Percentiles rank a stretch among this genome's conserved stretches.
Evolutionary conservation across 2,888 invertebrate species (phyloP).

Genomic region (Eupithecia vulgata): DNA sequence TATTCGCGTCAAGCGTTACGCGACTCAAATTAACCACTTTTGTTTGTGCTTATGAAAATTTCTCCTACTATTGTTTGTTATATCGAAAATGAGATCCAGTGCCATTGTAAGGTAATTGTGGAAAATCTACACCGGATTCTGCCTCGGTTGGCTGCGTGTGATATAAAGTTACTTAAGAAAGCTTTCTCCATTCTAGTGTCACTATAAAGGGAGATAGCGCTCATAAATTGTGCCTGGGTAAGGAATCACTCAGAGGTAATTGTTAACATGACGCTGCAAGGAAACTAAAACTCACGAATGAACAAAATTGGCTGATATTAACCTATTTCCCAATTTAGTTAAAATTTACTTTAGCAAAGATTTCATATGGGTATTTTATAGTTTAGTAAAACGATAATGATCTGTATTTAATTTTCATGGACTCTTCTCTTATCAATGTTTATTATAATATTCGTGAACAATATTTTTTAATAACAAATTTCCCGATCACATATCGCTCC

Average conservation of each 20-base stretch:
- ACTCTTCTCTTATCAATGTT: not conserved
- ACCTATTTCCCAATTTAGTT: not conserved
- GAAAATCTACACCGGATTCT: constrained; percentile 41
- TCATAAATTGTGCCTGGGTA: constrained; percentile 16
- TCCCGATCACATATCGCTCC: constrained; percentile 8
- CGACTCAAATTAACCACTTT: constrained; percentile 43
- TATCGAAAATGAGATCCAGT: constrained; percentile 44
- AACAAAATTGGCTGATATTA: not conserved
- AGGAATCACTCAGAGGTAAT: not conserved
- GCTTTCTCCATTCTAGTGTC: constrained; percentile 42
- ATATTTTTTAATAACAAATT: not conserved
- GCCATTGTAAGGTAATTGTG: constrained; percentile 43
- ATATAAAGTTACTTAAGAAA: constrained; percentile 38
- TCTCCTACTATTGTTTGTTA: constrained; percentile 50
- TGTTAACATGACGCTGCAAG: not conserved
- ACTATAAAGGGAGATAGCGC: constrained; percentile 26
- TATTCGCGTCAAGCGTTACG: constrained; percentile 58
- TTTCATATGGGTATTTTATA: not conserved
- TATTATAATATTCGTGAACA: not conserved
- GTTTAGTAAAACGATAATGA: not conserved
- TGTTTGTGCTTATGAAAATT: constrained; percentile 45
- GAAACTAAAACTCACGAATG: not conserved
- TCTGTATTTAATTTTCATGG: not conserved
- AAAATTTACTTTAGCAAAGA: not conserved
- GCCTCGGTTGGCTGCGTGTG: constrained; percentile 36